Base-by-base conservation (phyloP, 2,888 invertebrate species). In the Griposia aprilina region DNA sequence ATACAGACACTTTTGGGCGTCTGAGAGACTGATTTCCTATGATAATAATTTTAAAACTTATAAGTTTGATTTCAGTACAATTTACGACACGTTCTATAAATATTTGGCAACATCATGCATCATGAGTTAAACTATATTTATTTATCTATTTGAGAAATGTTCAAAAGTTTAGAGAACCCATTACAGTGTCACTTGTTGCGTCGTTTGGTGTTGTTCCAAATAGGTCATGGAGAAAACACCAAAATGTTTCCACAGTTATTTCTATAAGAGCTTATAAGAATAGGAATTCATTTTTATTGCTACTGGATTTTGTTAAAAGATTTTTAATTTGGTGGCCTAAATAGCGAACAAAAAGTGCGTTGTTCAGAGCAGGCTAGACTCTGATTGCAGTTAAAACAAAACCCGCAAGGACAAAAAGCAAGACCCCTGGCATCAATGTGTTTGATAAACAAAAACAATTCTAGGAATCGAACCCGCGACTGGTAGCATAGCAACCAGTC, bases 171-270 rank as follows among this genome's bases (percentile, higher is more conserved):
- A 75, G 65, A 78, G 72, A 78, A 83, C 71, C 72, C 60, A 83
- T 79, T 83, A 73, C 71, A 66, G 30, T 88, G 81, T 74, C 87
- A 88, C 88, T 86, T 88, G 87, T 87, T 87, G 84, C 86, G 73
- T 70, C 50, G 65, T 71, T 87, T 88, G 86, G 86, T 85, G 20
- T 62, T 67, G 86, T 78, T 87, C 86, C 86, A 88, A 87, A 83
- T 86, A 69, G 87, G 87, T 83, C 87, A 88, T 60, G 79, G 69
- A 68, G 76, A 62, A 57, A 70, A 71, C 26, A 59, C 57, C 52
- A 73, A 78, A 70, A 76, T 59, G 23, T 73, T 72, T 26, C 63
- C 55, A 67, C 26, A 36, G 62, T 17, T 86, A 71, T 83, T 74
- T 73, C 71, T 74, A 74, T 69, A 82, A 76, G 68, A 71, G 62